Base-by-base conservation (phyloP, 2,888 invertebrate species). In the Ethmia dodecea region DNA sequence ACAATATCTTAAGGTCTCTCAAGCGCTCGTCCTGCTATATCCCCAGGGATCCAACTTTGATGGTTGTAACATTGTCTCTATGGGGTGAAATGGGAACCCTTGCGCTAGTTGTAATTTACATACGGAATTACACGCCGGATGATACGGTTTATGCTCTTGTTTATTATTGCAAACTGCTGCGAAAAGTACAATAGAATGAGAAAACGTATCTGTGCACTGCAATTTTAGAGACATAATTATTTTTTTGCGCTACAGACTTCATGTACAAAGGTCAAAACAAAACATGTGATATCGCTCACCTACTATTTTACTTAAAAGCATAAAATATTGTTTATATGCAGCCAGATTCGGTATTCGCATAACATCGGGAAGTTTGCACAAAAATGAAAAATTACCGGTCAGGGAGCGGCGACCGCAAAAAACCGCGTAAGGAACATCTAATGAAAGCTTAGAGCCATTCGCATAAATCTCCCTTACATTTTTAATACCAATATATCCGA, bases 361-460 rank as follows among this genome's bases (percentile, higher is more conserved):
- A 74, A 77, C 73, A 77, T 76, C 66, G 69, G 69, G 71, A 83
- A 84, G 66, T 81, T 80, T 75, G 76, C 65, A 72, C 69, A 72
- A 76, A 81, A 78, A 83, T 86, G 81, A 86, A 79, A 86, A 81
- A 86, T 86, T 80, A 75, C 83, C 75, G 86, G 86, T 86, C 86
- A 86, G 81, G 81, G 80, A 76, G 76, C 73, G 69, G 68, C 71
- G 74, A 78, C 83, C 81, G 78, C 81, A 75, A 69, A 73, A 81
- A 77, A 74, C 74, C 74, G 76, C 78, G 65, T 72, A 83, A 84
- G 83, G 75, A 81, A 78, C 74, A 75, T 75, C 83, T 84, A 86
- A 86, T 86, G 86, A 86, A 86, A 86, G 86, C 86, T 84, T 79
- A 86, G 78, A 84, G 81, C 84, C 76, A 84, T 86, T 81, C 84